Evolutionary conservation across 2,888 invertebrate genomes (phyloP), one percentile per base, ranked within the genome.

Genomic region (Drosophila borealis): DNA sequence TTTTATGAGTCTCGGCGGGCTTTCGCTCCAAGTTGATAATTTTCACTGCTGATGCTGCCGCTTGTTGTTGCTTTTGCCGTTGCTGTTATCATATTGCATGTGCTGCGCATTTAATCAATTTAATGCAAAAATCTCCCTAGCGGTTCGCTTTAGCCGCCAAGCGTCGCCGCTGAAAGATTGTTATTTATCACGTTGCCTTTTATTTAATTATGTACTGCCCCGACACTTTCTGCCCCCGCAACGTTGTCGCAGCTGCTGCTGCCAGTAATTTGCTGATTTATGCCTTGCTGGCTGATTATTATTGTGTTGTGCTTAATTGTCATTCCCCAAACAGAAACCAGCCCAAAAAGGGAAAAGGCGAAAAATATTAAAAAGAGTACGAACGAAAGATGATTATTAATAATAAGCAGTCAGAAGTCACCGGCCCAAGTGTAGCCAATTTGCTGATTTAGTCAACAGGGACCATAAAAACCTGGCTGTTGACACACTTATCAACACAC

Each of bases 61-160:
- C 21, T 6, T 49, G 33, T 10, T 56, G 50, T 19, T 64, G 50
- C 4, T 39, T 61, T n/a, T 54, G 66, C n/a, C 41, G 53, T 45
- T 65, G 80, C 65, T 81, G 74, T 84, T 84, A 81, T 85, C 84
- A 78, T 83, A 81, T 86, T 86, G 80, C 84, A 81, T 81, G 83
- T 83, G 86, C 83, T 78, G 75, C 83, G 85, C 77, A 86, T 85
- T 85, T 85, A 86, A 86, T 86, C 87, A 87, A 82, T 87, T 86
- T 87, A 84, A 85, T 85, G 87, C 80, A 82, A 81, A 85, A 81
- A 80, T 80, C 78, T 83, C 84, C 84, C 84, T 29, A 68, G 83
- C 73, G 86, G 76, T 74, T 78, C 57, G 53, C 59, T 53, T 78
- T 71, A 72, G 59, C 51, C 54, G 51, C 54, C 70, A 42, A 57